These are phyloP conservation scores for Porites cylindrica DNA, from an alignment of 92 coral and sea anemone genomes.

Conservation along the genomic window DNA sequence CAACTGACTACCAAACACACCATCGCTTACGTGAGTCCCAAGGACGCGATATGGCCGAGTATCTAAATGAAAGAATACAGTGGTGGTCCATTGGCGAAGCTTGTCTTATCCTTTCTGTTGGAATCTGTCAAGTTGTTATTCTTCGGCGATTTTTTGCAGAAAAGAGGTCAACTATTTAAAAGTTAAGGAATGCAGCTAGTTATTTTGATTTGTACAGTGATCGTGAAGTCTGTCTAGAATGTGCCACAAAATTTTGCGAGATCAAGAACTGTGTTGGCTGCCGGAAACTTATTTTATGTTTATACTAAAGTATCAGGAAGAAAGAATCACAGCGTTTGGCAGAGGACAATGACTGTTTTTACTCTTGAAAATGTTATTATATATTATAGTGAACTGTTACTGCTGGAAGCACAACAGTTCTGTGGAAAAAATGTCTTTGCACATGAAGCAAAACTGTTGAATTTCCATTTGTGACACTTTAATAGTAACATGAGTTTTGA, in stretches of 20 bases:
- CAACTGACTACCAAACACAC: constrained; percentile 96
- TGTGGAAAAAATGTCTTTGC: neutral
- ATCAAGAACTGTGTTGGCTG: constrained; percentile 12
- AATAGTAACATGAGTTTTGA: neutral
- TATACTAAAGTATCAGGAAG: neutral
- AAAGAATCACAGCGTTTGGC: neutral
- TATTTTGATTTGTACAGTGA: constrained; percentile 18
- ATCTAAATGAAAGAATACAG: constrained; percentile 97
- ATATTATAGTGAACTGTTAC: neutral
- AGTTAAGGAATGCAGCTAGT: neutral
- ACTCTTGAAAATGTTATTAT: constrained; percentile 1
- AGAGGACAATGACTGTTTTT: constrained; percentile 24
- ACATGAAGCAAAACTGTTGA: neutral
- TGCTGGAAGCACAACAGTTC: neutral
- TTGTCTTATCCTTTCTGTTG: constrained; percentile 83
- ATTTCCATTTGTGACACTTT: neutral
- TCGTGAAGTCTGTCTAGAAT: neutral
- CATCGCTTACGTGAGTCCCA: constrained; percentile 92
- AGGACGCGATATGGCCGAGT: constrained; percentile 96
- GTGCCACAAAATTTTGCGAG: neutral
- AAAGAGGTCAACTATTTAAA: constrained; percentile 93
- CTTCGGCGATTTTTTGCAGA: constrained; percentile 97
- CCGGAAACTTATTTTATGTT: constrained; percentile 2
- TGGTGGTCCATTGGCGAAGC: constrained; percentile 99
- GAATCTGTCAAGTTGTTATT: constrained; percentile 95